Evolutionary conservation across 2,797 vertebrate genomes (phyloP).

Genomic region (Gallinago stenura): DNA sequence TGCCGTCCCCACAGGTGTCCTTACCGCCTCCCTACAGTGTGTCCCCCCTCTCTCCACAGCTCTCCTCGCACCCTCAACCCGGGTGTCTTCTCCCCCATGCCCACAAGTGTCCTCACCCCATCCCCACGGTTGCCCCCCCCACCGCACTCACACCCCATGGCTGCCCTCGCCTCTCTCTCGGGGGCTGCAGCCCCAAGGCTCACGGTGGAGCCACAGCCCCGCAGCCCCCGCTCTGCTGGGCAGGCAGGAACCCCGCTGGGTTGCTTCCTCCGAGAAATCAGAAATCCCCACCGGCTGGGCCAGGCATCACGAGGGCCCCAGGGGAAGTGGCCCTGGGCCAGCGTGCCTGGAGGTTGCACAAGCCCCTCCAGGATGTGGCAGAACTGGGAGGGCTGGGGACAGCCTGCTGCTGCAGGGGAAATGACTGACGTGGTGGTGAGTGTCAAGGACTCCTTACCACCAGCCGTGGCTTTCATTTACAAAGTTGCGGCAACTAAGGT

Average conservation of each 20-base stretch:
- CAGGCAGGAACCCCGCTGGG: neutral
- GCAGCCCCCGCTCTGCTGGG: accelerated
- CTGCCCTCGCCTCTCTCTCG: accelerated
- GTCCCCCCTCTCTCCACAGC: no score
- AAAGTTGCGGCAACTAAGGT: neutral
- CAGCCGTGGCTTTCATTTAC: accelerated
- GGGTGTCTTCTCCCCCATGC: neutral
- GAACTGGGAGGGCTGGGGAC: neutral
- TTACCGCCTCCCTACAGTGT: neutral
- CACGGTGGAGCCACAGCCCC: conserved; percentile 1
- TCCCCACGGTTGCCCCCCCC: neutral
- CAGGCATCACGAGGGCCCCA: neutral
- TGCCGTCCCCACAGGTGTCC: neutral
- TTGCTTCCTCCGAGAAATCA: neutral
- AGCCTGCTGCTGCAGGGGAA: neutral
- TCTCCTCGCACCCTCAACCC: neutral
- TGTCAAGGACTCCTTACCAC: accelerated
- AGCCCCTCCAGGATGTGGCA: neutral
- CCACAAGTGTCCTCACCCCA: no score
- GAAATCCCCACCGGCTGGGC: neutral
- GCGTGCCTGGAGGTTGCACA: neutral
- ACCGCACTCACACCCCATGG: accelerated
- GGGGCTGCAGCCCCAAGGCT: neutral
- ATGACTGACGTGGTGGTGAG: accelerated
- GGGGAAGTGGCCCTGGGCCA: neutral